phyloP scores from a whole-genome alignment of 2,888 invertebrate genomes.

The Elegia similella region DNA sequence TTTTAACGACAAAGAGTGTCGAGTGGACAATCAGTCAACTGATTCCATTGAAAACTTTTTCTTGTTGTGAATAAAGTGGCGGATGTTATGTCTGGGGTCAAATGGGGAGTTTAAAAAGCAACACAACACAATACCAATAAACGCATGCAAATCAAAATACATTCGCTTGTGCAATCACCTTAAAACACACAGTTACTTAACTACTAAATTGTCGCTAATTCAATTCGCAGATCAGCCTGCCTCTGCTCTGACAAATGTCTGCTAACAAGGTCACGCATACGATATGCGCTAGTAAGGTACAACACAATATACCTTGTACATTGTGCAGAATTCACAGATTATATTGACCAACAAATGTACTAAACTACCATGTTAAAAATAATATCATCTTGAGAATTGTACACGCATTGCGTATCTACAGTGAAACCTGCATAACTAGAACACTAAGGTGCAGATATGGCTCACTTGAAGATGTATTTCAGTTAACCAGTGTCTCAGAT shows the following conservation, averaged over 20 bases:
- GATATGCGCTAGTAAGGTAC: not conserved
- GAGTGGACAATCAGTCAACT: not conserved
- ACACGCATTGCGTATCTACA: no score
- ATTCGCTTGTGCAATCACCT: conserved; percentile 4
- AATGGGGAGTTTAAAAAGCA: not conserved
- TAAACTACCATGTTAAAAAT: no score
- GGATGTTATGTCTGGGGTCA: conserved; percentile 11
- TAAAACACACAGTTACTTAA: not conserved
- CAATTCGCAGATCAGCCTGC: conserved; percentile 13
- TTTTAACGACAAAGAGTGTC: not conserved
- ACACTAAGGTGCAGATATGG: no score
- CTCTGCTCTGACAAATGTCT: conserved; percentile 10
- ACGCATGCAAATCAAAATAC: not conserved
- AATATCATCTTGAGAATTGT: not conserved
- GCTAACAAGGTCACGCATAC: conserved; percentile 14
- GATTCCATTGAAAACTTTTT: not conserved
- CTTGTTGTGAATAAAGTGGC: not conserved
- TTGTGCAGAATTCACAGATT: not conserved
- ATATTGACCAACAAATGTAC: not conserved
- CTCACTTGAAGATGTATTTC: no score
- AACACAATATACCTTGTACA: not conserved
- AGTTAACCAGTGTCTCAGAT: no score
- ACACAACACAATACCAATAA: conserved; percentile 6
- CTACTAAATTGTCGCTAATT: conserved; percentile 4
- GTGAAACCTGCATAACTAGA: no score